Conservation (phyloP, 2,888 invertebrate genomes). For the Caenorhabditis imperialis region DNA sequence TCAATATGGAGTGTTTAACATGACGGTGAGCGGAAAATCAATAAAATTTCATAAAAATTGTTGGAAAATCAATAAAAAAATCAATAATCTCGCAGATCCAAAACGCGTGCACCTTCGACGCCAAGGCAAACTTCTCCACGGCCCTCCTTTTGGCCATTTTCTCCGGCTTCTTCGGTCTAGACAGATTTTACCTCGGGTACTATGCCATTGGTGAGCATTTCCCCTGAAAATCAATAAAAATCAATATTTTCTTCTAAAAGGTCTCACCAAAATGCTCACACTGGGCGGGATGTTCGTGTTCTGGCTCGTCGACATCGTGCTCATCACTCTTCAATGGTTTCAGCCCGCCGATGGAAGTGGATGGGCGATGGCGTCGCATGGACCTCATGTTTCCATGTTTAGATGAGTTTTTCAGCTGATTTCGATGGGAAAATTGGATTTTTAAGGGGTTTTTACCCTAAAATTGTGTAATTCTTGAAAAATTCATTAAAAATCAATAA, state of each 20-base stretch:
- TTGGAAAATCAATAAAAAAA: no score
- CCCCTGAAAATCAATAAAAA: background rate
- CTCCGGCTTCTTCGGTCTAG: slow-evolving; percentile 96
- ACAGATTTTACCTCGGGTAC: slow-evolving; percentile 98
- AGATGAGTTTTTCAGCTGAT: slow-evolving; percentile 40
- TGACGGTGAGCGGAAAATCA: slow-evolving; percentile 26
- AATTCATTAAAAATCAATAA: no score
- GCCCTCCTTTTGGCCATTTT: slow-evolving; percentile 94
- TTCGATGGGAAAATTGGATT: background rate
- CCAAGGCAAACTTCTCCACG: slow-evolving; percentile 58
- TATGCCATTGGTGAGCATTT: slow-evolving; percentile 86
- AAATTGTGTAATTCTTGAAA: background rate
- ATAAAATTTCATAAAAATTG: background rate
- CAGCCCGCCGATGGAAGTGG: slow-evolving; percentile 80
- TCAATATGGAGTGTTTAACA: slow-evolving; percentile 44
- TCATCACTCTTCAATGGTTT: slow-evolving; percentile 86
- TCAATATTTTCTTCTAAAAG: slow-evolving; percentile 64
- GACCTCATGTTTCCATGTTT: slow-evolving; percentile 73
- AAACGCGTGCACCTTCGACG: slow-evolving; percentile 60
- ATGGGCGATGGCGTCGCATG: slow-evolving; percentile 80
- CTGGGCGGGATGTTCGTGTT: slow-evolving; percentile 93
- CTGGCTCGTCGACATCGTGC: slow-evolving; percentile 92
- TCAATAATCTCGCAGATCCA: no score
- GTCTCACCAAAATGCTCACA: slow-evolving; percentile 93
- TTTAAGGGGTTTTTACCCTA: background rate